Conservation (phyloP, 2,888 invertebrate genomes). For the Melanostoma scalare region DNA sequence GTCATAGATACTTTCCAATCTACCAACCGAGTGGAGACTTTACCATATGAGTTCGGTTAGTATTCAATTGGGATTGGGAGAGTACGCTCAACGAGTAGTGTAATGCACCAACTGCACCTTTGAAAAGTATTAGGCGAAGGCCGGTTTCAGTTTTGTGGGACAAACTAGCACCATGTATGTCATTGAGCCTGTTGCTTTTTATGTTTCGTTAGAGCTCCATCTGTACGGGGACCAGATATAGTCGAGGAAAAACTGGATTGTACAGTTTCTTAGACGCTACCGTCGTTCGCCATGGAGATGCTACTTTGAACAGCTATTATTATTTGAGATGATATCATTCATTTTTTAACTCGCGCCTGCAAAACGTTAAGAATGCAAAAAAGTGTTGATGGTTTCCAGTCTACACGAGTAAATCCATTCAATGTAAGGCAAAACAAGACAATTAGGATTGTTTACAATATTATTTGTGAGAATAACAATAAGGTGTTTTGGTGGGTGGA, state of each 20-base stretch:
- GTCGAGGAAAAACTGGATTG: conserved; percentile 50
- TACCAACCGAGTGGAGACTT: conserved; percentile 63
- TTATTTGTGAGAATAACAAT: neutral
- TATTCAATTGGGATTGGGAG: conserved; percentile 29
- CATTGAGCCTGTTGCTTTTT: conserved; percentile 55
- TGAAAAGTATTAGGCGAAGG: conserved; percentile 52
- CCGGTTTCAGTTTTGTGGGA: conserved; percentile 65
- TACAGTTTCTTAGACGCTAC: conserved; percentile 51
- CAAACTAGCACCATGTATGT: conserved; percentile 44
- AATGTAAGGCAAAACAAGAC: conserved; percentile 19
- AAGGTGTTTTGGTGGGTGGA: conserved; percentile 2
- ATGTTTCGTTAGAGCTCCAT: conserved; percentile 22
- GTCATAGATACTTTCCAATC: conserved; percentile 62
- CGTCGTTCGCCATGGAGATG: conserved; percentile 13
- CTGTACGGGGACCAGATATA: conserved; percentile 1
- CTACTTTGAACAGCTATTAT: neutral
- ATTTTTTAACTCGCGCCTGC: neutral
- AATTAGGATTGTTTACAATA: conserved; percentile 54
- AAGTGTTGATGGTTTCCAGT: conserved; percentile 60
- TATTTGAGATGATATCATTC: neutral
- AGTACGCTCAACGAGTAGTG: neutral
- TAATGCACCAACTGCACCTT: conserved; percentile 13
- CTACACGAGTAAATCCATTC: conserved; percentile 39
- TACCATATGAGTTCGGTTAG: conserved; percentile 26
- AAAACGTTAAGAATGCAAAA: conserved; percentile 14